Base-by-base conservation (phyloP, 2,888 invertebrate genomes). In the Mechanitis messenoides region DNA sequence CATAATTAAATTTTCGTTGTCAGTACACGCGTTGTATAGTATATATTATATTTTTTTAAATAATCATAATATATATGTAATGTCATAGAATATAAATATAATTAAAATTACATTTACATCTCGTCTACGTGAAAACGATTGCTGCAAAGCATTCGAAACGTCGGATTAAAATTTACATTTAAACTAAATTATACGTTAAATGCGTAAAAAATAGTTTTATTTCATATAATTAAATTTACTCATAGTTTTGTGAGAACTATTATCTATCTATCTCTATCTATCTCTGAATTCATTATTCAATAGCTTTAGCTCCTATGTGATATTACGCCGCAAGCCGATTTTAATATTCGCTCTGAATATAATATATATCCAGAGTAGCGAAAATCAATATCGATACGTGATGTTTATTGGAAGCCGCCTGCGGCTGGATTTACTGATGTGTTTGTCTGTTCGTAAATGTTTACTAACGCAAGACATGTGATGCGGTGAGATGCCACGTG, bases 281-380 rank as follows among this genome's bases (percentile, higher is more conserved):
- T 73, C 72, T 70, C 74, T 74, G 69, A 56, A 84, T 86, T 83
- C 82, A 85, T 84, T 81, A 87, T 87, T 87, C 85, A 86, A 78
- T 72, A 76, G 78, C 78, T 76, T 73, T 71, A 74, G 74, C 72
- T 69, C 71, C 75, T 59, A 67, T 65, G 65, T 60, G 62, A 61
- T 66, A 66, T 69, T 72, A 70, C 69, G 67, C 65, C 64, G 56
- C 65, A 69, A 70, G 56, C 65, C 64, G 69, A 67, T 62, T 64
- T 69, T 67, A 66, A 66, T 67, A 60, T 58, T 53, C 50, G 46
- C 58, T 53, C 59, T 59, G 58, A 59, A 56, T 64, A 59, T 57
- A 62, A 46, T 54, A 55, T 59, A 42, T 42, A 42, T 62, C 35
- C 55, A 35, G 63, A 63, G 63, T 55, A 55, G 60, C 58, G 38